Conservation (phyloP, 1,140 invertebrate genomes). For the Musca vetustissima region DNA sequence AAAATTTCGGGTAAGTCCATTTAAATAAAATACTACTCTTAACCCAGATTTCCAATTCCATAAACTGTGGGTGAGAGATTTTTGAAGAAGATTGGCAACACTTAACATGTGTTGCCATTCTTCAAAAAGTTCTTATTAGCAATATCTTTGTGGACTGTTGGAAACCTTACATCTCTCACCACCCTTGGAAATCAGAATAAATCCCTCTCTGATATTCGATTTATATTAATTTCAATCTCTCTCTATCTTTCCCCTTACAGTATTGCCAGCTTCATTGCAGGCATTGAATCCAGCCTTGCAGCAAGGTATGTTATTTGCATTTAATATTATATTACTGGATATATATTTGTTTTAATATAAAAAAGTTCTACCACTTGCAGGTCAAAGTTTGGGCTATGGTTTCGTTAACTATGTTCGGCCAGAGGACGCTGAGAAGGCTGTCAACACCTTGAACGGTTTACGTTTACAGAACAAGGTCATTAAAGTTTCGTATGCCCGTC, state of each 20-base stretch:
- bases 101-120: no score
- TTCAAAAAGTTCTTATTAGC: no score
- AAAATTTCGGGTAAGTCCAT: conserved; percentile 77
- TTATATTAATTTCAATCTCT: not conserved
- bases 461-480: conserved; percentile 87
- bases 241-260: conserved; percentile 33
- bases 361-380: conserved; percentile 52
- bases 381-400: conserved; percentile 86
- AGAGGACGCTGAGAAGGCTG: conserved; percentile 85
- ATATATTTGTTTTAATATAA: conserved; percentile 14
- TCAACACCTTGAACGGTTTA: conserved; percentile 83
- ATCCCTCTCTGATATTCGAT: no score
- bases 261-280: conserved; percentile 53
- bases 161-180: no score
- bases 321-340: not conserved
- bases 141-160: conserved; percentile 37
- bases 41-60: no score
- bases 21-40: no score
- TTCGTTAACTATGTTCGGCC: conserved; percentile 85
- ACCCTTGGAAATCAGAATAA: no score
- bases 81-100: no score
- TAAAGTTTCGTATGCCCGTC: conserved; percentile 87
- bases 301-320: conserved; percentile 41
- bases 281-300: conserved; percentile 53
- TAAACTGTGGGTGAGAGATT: no score